Percentiles rank a stretch among this genome's conserved stretches.
phyloP scores from a whole-genome alignment of 2,113 vertebrate species.

The Corydoras sp. region DNA sequence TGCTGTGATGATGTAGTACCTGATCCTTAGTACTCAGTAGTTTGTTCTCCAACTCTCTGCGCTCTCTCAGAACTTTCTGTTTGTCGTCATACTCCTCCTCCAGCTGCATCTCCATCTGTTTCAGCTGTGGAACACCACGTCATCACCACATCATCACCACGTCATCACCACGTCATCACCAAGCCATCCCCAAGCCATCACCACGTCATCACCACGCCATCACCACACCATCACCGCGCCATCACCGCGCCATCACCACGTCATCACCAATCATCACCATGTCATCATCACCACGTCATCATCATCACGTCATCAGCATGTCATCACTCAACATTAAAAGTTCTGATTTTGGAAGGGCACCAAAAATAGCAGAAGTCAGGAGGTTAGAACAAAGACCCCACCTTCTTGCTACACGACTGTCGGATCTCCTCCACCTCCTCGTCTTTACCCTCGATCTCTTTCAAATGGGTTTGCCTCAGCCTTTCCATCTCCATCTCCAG shows the following conservation, averaged over 20 bases:
- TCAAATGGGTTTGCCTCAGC: conserved; percentile 84
- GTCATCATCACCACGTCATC: too few species aligned
- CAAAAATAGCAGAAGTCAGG: too few species aligned
- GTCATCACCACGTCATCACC: too few species aligned
- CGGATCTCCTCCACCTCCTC: conserved; percentile 95
- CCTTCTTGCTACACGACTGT: conserved; percentile 95
- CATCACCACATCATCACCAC: too few species aligned
- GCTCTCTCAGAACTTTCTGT: conserved; percentile 91
- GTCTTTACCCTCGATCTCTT: conserved; percentile 90
- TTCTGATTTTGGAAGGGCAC: too few species aligned
- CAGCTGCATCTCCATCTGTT: conserved; percentile 94
- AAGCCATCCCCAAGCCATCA: too few species aligned
- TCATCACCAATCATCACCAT: too few species aligned
- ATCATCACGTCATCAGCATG: too few species aligned
- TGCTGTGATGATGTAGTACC: conserved; percentile 60
- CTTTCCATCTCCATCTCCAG: conserved; percentile 98
- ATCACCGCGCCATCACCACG: too few species aligned
- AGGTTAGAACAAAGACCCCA: conserved; percentile 40
- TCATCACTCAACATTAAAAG: neutral
- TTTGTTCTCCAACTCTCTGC: conserved; percentile 87
- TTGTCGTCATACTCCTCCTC: conserved; percentile 97
- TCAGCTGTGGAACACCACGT: conserved; percentile 68
- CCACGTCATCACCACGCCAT: neutral
- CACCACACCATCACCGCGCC: too few species aligned
- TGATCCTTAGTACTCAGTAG: conserved; percentile 81